phyloP scores from a whole-genome alignment of 2,888 invertebrate species.

The Caenorhabditis panamensis region DNA sequence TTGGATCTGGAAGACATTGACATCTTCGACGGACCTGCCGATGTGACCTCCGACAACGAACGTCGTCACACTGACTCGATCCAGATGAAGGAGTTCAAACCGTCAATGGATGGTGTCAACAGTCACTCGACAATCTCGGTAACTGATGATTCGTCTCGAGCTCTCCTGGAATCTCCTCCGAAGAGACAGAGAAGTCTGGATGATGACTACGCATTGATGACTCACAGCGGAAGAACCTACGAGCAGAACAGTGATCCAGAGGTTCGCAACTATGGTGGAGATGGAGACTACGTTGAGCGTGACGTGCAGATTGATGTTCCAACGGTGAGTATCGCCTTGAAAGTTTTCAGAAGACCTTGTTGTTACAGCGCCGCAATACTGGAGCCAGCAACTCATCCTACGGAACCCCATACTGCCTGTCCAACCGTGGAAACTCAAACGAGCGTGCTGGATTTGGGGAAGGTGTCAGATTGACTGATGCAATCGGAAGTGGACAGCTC shows the following conservation, averaged over 20 bases:
- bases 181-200: conserved; percentile 28
- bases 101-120: background rate
- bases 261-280: conserved; percentile 11
- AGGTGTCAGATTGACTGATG: conserved; percentile 20
- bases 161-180: background rate
- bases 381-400: conserved; percentile 28
- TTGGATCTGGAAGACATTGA: conserved; percentile 36
- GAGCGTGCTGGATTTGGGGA: conserved; percentile 39
- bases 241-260: conserved; percentile 20
- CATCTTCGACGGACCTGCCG: background rate
- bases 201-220: conserved; percentile 49
- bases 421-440: conserved; percentile 45
- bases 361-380: conserved; percentile 39
- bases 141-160: background rate
- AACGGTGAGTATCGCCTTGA: conserved; percentile 19
- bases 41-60: background rate
- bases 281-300: conserved; percentile 48
- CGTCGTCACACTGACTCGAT: conserved; percentile 44
- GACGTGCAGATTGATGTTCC: conserved; percentile 42
- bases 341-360: background rate
- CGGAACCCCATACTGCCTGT: conserved; percentile 27
- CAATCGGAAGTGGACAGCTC: conserved; percentile 17
- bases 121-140: conserved; percentile 26
- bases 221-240: background rate
- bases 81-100: conserved; percentile 36